Evolutionary conservation across 2,797 vertebrate species (phyloP), one percentile per base, ranked within the genome.

Genomic region (Brachyrhaphis roseni): DNA sequence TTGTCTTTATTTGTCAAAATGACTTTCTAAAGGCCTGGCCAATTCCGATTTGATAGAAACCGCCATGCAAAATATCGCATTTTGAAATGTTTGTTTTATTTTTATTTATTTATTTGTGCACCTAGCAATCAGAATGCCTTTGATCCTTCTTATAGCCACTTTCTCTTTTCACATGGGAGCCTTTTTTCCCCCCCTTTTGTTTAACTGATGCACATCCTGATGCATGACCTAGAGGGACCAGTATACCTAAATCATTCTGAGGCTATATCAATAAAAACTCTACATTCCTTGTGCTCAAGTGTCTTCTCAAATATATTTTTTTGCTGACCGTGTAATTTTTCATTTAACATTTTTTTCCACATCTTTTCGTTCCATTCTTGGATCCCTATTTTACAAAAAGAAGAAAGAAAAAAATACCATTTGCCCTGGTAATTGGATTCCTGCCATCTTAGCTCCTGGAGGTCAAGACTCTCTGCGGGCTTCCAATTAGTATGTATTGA

Each of bases 401-500:
- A 34, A 70, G 13, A 55, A 8, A 15, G 10, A 8, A 15, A 20
- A 2, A 36, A 26, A 74, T 75, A 66, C 34, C 46, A 28, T 49
- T 75, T n/a, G 16, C 46, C 53, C 28, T 70, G 77, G 68, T 78
- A 86, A 84, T 86, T 71, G 23, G 78, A 85, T 84, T 74, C 66
- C 10, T 68, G 66, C 18, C 46, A 73, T 16, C 49, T 36, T 31
- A 51, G 74, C 85, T 66, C 53, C 41, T 26, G 57, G 28, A 76
- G 79, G 86, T 84, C 81, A 83, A 78, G 64, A 36, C 46, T 86
- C 72, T 83, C 76, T 26, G 34, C 72, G 55, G 64, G 81, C 77
- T 74, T 80, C 68, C 53, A 76, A 86, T 77, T 47, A 57, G 57
- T 28, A 78, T 79, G 8, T 81, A 88, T 85, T 88, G 79, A 87